Base-by-base conservation (phyloP, 2,888 invertebrate genomes). In the Phragmatobia fuliginosa region DNA sequence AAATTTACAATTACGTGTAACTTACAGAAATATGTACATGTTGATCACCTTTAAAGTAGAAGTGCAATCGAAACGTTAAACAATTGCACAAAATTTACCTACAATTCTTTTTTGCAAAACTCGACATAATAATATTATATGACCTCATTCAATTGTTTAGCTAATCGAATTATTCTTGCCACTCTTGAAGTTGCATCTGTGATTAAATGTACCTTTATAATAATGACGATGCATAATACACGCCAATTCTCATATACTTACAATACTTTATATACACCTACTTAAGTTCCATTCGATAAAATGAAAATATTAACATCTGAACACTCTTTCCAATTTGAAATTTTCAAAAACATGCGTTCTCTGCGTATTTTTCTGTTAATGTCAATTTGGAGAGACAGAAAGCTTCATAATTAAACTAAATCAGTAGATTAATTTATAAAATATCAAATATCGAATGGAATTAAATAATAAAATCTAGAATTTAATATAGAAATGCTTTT, bases 171-270 rank as follows among this genome's bases (percentile, higher is more conserved):
- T 72, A 71, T 83, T 89, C 91, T 93, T 93, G 93, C 93, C 93
- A 87, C 84, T 78, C 71, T 82, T 81, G 82, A 84, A 84, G 84
- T 87, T 90, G 87, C 88, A 89, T 89, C 92, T 93, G 93, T 94
- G 93, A 94, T 94, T 90, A 84, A 85, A 82, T 80, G 86, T 87
- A 87, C 84, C 84, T 85, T 36, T 84, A 83, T 70, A 83, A 76
- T 78, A 72, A 81, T 78, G 82, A 83, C 82, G 79, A 84, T 83
- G 86, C 88, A 87, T 88, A 89, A 83, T 87, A 83, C 68, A 79
- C 64, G 41, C 74, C 68, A 74, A 72, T 71, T 71, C 72, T 73
- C 69, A 72, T 74, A 80, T 75, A 52, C n/a, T 71, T 78, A 76
- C 72, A 69, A 73, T 78, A 36, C n/a, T 64, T 76, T 75, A 82